A percentile compares a stretch with the other conserved stretches of the same genome.
Evolutionary conservation across 1,140 invertebrate species (phyloP).

Genomic region (Heterodera carotae): DNA sequence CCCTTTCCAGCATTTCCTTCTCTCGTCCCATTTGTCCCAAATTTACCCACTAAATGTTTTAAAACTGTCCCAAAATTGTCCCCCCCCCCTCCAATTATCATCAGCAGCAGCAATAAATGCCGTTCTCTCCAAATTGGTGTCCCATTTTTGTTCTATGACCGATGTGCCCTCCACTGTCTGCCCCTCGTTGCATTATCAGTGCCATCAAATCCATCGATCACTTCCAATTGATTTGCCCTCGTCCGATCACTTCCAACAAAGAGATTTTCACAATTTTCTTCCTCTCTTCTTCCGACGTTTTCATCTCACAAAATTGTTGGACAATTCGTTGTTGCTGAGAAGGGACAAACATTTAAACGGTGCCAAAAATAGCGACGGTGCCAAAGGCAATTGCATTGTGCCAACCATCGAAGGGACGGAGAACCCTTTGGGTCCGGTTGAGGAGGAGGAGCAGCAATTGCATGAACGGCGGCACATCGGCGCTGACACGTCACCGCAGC

Average conservation of each 20-base stretch:
- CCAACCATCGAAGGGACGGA: slow-evolving; percentile 1
- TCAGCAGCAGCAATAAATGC: slow-evolving; percentile 7
- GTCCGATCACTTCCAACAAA: background rate
- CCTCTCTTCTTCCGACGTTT: background rate
- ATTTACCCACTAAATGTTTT: background rate
- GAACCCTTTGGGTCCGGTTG: background rate
- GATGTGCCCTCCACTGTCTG: background rate
- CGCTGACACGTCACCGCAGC: background rate
- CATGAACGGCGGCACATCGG: background rate
- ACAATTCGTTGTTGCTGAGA: background rate
- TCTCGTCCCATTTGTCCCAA: too few species aligned
- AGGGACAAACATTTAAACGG: background rate
- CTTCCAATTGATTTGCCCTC: background rate
- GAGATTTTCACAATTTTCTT: background rate
- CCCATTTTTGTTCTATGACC: background rate
- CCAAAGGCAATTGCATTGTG: background rate
- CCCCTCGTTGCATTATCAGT: background rate
- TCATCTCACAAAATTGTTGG: background rate
- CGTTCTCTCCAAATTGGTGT: background rate
- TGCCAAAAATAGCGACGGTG: background rate
- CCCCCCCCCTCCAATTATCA: background rate
- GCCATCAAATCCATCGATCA: background rate
- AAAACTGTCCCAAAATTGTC: background rate
- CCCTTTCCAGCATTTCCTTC: too few species aligned
- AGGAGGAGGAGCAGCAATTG: background rate